Evolutionary conservation across 1,140 invertebrate species (phyloP), one percentile per base, ranked within the genome.

Genomic region (Hylaeus anthracinus): DNA sequence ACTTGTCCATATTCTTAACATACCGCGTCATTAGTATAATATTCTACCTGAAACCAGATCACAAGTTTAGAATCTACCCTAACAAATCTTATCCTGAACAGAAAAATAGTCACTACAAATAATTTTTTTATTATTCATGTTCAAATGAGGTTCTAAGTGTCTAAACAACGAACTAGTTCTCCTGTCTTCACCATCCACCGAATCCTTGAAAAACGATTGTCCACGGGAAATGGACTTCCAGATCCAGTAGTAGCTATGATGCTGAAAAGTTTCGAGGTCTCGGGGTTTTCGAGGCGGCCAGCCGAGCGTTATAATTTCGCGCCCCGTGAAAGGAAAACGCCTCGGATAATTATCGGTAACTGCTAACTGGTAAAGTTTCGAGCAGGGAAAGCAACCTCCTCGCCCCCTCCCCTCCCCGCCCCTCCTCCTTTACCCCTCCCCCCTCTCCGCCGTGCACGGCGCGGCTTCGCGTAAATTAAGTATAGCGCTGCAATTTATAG

Each of bases 321-420:
- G 74, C 72, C 64, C 45, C 72, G 73, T 55, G 77, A 76, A 84
- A 86, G 75, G 82, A 85, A 73, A 79, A 56, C 72, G 81, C 77
- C 63, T 45, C 60, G 86, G 75, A 87, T 87, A 87, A 88, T 88
- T 88, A 87, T 87, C 82, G 86, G 79, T 82, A 84, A 85, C 86
- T 88, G 72, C 83, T 87, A 87, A 87, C 86, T 85, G 85, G 70
- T 79, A 83, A 88, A 88, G 84, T 88, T 88, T 78, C 80, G 61
- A 58, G 67, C 60, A 69, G 58, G 76, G 71, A 74, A 63, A 72
- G 77, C 51, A 77, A 72, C 66, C 58, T n/a, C 8, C 5, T 37
- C 1, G 5, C 45, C 5, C 5, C 3, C 74, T 1, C 12, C 0
- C 56, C 12, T 0, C 56, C 26, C 8, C n/a, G n/a, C n/a, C n/a